Evolutionary conservation across 92 coral and sea anemone genomes (phyloP).

Genomic region (Porites lobata): DNA sequence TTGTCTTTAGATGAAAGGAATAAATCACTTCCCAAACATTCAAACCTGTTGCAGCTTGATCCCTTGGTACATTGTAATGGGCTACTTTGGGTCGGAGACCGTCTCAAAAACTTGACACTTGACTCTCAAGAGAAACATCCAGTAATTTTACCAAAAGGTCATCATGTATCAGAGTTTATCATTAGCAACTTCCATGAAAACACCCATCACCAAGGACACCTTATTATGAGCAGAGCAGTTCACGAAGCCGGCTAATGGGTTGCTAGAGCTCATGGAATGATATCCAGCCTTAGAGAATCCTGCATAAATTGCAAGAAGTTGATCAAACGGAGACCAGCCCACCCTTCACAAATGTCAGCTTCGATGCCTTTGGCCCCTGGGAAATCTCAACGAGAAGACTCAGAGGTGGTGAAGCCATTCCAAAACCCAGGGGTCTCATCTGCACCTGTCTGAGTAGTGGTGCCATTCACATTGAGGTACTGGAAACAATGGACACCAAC

Average conservation of each 20-base stretch:
- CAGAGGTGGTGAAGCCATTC: constrained; percentile 7
- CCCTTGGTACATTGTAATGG: constrained; percentile 11
- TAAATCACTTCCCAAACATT: not conserved
- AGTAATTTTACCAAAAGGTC: not conserved
- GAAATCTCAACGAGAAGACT: not conserved
- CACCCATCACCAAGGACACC: constrained; percentile 16
- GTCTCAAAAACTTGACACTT: constrained; percentile 4
- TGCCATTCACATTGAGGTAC: too few relatives aligned
- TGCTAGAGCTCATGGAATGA: constrained; percentile 8
- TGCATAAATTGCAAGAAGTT: constrained; percentile 2
- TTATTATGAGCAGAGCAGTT: not conserved
- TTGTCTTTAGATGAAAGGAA: not conserved
- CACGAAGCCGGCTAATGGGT: constrained; percentile 29
- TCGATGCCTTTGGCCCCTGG: constrained; percentile 41
- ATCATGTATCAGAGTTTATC: not conserved
- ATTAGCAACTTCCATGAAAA: constrained; percentile 4
- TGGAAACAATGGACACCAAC: too few relatives aligned
- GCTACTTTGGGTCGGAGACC: constrained; percentile 23
- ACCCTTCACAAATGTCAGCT: constrained; percentile 30
- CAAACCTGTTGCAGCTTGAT: not conserved
- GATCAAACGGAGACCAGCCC: constrained; percentile 17
- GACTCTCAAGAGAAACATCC: constrained; percentile 1
- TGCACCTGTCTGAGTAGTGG: too few relatives aligned
- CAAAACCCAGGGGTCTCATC: not conserved
- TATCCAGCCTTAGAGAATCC: not conserved